Evolutionary conservation across 2,113 vertebrate species (phyloP).

Genomic region (Neolamprologus ventralis): DNA sequence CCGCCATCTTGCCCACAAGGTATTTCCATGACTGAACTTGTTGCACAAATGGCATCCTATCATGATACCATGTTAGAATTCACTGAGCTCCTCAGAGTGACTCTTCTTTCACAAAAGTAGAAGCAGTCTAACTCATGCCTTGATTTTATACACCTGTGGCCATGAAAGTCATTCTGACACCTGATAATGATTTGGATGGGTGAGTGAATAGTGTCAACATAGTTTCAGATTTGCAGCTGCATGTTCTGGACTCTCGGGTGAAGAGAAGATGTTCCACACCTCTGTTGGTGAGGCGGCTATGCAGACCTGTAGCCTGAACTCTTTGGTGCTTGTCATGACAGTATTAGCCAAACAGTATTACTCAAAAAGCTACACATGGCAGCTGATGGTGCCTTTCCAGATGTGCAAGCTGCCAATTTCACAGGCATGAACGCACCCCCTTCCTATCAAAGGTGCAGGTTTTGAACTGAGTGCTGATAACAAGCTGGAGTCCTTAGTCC

Average conservation of each 20-base stretch:
- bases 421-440: neutral
- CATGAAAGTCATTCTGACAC: neutral
- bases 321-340: neutral
- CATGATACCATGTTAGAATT: neutral
- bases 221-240: neutral
- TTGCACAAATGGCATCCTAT: neutral
- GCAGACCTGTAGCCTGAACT: neutral
- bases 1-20: too few species aligned
- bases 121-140: neutral
- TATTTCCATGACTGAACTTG: neutral
- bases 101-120: neutral
- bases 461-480: neutral
- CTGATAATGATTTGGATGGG: neutral
- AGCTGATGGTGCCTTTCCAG: neutral
- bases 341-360: neutral
- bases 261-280: neutral
- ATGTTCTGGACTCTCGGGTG: neutral
- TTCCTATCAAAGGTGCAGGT: neutral
- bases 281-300: neutral
- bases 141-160: neutral
- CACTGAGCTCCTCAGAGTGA: neutral
- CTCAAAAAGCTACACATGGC: neutral
- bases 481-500: neutral
- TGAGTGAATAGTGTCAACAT: neutral
- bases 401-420: neutral